A percentile compares a stretch with the other conserved stretches of the same genome.
These are phyloP conservation scores for Agriopis marginaria DNA, from an alignment of 2,888 invertebrate genomes.

Conservation along the genomic window DNA sequence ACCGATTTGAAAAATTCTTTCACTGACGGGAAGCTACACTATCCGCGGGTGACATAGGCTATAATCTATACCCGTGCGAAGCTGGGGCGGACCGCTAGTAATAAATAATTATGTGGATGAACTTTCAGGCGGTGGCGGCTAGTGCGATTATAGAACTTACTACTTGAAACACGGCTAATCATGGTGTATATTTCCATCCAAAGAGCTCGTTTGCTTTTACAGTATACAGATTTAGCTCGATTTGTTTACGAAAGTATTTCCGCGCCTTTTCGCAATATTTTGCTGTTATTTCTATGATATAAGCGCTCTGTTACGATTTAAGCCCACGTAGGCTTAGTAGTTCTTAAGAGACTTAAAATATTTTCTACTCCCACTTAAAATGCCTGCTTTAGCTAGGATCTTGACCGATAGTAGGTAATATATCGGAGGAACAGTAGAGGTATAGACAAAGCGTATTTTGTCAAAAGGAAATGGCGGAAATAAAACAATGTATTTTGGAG, in stretches of 20 bases:
- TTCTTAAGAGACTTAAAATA: neutral
- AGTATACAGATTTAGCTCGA: conserved; percentile 9
- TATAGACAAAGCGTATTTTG: no score
- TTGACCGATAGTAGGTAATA: neutral
- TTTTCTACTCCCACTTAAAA: neutral
- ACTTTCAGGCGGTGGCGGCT: no score
- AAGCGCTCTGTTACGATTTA: conserved; percentile 1
- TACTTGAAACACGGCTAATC: no score
- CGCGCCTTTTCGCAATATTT: conserved; percentile 7
- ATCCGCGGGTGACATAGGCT: no score
- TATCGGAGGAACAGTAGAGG: neutral
- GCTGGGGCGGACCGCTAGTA: no score
- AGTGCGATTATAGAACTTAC: no score
- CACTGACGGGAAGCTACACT: no score
- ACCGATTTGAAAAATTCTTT: no score
- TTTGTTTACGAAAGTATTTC: conserved; percentile 18
- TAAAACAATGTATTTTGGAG: no score
- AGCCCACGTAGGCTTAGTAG: conserved; percentile 5
- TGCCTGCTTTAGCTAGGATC: neutral
- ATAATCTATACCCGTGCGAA: no score
- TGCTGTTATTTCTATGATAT: conserved; percentile 6
- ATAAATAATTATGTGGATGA: no score
- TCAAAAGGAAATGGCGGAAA: no score
- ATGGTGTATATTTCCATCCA: neutral
- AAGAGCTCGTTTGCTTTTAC: conserved; percentile 3